These are phyloP conservation scores for Tenthredo amoena DNA, from an alignment of 2,888 invertebrate genomes.

Conservation along the genomic window DNA sequence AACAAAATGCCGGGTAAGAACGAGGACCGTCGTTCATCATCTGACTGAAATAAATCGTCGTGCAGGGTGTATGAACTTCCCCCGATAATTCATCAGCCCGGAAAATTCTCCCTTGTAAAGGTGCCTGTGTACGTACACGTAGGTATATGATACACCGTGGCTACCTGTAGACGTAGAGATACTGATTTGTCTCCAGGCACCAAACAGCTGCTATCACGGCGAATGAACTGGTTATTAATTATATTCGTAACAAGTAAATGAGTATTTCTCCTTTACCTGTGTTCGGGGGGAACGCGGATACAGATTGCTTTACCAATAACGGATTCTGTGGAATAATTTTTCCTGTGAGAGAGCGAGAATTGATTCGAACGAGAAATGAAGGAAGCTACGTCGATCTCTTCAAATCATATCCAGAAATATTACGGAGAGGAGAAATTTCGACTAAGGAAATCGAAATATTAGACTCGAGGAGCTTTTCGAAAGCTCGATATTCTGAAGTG, in stretches of 20 bases:
- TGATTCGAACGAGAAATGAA: too few species aligned
- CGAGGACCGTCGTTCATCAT: slow-evolving; percentile 14
- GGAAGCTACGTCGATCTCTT: too few species aligned
- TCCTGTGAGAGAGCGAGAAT: neutral
- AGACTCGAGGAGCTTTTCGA: too few species aligned
- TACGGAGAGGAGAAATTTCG: too few species aligned
- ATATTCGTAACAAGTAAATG: neutral
- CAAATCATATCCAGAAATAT: too few species aligned
- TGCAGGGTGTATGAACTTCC: neutral
- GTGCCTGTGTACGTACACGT: neutral
- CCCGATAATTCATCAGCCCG: slow-evolving; percentile 27
- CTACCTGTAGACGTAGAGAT: neutral
- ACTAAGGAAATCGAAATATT: too few species aligned
- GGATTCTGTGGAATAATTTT: neutral
- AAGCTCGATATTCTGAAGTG: too few species aligned
- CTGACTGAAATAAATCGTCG: slow-evolving; percentile 3
- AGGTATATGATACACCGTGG: neutral
- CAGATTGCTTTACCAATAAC: too few species aligned
- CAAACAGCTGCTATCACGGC: neutral
- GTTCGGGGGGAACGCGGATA: neutral
- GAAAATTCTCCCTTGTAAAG: neutral
- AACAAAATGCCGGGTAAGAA: slow-evolving; percentile 23
- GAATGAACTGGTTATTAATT: neutral
- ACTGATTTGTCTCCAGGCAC: neutral
- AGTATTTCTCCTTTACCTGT: neutral